Evolutionary conservation across 1,140 invertebrate species (phyloP).

Genomic region (Trinorchestia longiramus): DNA sequence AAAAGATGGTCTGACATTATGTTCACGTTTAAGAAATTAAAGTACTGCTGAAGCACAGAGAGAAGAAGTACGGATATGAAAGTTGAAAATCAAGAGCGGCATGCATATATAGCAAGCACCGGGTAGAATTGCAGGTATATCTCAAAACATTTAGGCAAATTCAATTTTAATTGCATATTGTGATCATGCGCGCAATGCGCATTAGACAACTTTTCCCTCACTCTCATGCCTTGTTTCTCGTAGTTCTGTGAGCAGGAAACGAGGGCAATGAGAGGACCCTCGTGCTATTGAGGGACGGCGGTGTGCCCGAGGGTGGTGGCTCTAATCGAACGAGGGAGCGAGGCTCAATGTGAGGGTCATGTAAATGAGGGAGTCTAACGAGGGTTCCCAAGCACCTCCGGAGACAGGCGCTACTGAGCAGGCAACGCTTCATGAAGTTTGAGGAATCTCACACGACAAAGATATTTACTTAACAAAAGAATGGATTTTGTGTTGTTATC

Average conservation of each 20-base stretch:
- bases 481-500: not conserved
- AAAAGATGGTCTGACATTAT: not conserved
- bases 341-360: not conserved
- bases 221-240: not conserved
- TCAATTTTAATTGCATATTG: not conserved
- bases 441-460: not conserved
- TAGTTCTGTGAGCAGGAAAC: not conserved
- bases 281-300: not conserved
- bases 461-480: not conserved
- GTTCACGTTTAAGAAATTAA: not conserved
- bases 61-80: not conserved
- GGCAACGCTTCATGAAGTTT: not conserved
- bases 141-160: no score
- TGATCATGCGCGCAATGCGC: not conserved
- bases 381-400: not conserved
- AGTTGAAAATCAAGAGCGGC: not conserved
- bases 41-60: not conserved
- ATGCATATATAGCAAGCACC: not conserved
- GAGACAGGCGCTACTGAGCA: not conserved
- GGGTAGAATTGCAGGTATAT: no score
- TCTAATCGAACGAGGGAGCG: conserved; percentile 40
- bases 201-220: not conserved
- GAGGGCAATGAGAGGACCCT: not conserved
- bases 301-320: conserved; percentile 11
- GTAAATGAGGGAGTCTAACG: conserved; percentile 10